A percentile compares a stretch with the other conserved stretches of the same genome.
Evolutionary conservation across 2,888 invertebrate genomes (phyloP).

Genomic region (Neria commutata): DNA sequence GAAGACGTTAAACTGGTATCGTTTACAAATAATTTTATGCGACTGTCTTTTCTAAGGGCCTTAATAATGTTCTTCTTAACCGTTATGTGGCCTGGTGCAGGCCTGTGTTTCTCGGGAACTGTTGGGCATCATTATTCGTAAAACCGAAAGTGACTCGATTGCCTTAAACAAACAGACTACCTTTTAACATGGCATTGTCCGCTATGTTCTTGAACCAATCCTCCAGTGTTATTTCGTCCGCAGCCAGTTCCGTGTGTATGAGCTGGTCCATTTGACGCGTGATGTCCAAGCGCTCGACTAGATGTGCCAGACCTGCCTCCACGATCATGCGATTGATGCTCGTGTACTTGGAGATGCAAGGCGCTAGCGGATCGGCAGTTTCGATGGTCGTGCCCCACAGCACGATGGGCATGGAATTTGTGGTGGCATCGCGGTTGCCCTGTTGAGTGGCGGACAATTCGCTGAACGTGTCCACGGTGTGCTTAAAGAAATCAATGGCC

Average conservation of each 20-base stretch:
- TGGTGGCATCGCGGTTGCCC: conserved; percentile 32
- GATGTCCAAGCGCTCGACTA: conserved; percentile 48
- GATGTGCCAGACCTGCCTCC: conserved; percentile 68
- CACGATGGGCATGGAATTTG: conserved; percentile 67
- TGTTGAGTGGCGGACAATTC: conserved; percentile 47
- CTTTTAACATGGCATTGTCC: conserved; percentile 25
- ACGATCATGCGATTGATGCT: conserved; percentile 73
- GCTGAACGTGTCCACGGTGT: conserved; percentile 64
- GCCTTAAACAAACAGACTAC: no score
- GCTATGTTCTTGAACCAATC: conserved; percentile 36
- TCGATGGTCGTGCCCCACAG: conserved; percentile 70
- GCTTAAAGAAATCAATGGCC: conserved; percentile 67
- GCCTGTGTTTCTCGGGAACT: no score
- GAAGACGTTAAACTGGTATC: no score
- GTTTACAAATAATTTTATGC: no score
- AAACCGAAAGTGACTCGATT: no score
- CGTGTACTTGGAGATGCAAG: conserved; percentile 68
- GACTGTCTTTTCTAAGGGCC: no score
- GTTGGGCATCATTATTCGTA: no score
- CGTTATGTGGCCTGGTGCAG: no score
- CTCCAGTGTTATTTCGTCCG: conserved; percentile 39
- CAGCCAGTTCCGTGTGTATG: conserved; percentile 31
- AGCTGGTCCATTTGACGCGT: conserved; percentile 32
- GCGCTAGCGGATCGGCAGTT: conserved; percentile 71
- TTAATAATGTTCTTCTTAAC: no score